Base-by-base conservation (phyloP, 2,797 vertebrate genomes). In the Craterocephalus amniculus region DNA sequence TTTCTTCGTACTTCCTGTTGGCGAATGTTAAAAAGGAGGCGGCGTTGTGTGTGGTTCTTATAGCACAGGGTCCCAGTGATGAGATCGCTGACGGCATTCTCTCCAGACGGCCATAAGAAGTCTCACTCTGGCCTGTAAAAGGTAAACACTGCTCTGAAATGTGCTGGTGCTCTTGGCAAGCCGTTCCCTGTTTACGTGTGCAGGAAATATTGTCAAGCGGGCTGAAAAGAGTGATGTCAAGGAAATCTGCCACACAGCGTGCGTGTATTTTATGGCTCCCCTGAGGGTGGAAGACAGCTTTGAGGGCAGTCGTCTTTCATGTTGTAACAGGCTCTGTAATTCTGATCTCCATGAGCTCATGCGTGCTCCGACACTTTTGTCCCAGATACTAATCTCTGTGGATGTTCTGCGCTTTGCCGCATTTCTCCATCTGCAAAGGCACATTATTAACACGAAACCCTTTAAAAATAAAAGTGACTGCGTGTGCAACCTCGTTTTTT, bases 131-230 rank as follows among this genome's bases (percentile, higher is more conserved):
- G 31, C 51, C 66, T 77, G 70, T 84, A 78, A 89, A 89, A 85
- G 65, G 85, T 81, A 78, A 88, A 87, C 65, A 67, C 29, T 22
- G 34, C 31, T 56, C 78, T 76, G 78, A 82, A 79, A 54, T 35
- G n/a, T 61, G 58, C 32, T 88, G 82, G 83, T 86, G 74, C 78
- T 80, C 72, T 89, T 90, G 89, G 89, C 85, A 76, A 70, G 65
- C 57, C 22, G 56, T 32, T 71, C 43, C 62, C 78, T n/a, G n/a
- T n/a, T 83, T 66, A 83, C 65, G 76, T 87, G 67, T 81, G 87
- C 80, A 84, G 72, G 79, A 88, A 87, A 87, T 80, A 75, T 64
- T 61, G 79, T 83, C 63, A 69, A 48, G 69, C 72, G 59, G 72
- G 81, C 78, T 75, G 67, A 87, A 83, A 75, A 67, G 64, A 83